Base-by-base conservation (phyloP, 2,888 invertebrate species). In the Trisateles emortualis region DNA sequence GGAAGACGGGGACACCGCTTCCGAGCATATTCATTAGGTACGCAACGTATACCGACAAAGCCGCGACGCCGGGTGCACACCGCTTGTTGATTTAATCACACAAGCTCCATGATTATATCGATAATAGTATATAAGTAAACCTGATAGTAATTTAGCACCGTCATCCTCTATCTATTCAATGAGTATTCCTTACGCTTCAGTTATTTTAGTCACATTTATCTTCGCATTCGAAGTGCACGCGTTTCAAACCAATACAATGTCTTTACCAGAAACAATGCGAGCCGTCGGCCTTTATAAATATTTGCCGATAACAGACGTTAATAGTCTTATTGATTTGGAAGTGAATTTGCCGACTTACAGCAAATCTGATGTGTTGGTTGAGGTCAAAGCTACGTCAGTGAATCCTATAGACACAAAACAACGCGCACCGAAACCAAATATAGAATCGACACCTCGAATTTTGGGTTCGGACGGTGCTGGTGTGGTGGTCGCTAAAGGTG, bases 391-490 rank as follows among this genome's bases (percentile, higher is more conserved):
- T n/a, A 79, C 72, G 3, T 73, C 90, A 19, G 81, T 91, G 3
- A 92, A 92, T 60, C 90, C 92, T 3, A 86, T 91, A 22, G 92
- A 92, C 54, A 81, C 87, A 0, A 92, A 91, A 57, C 60, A 74
- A 61, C 76, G 92, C n/a, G 87, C 90, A 0, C 88, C 88, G 2
- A 90, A 88, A 52, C 73, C 84, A 1, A 71, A 67, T 43, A 59
- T 85, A 10, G 87, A 88, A 72, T 58, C 69, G 0, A 47, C 65
- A 0, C 85, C 90, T 0, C 77, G 83, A 19, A 86, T 92, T 49
- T 73, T 92, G 16, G 92, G 92, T 39, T 90, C 83, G 79, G 92
- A 92, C 54, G 92, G 92, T 16, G 76, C 92, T 3, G 92, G 92
- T 14, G 61, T 87, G 13, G 76, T 92, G 0, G 87, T 83, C 1